Evolutionary conservation across 2,888 invertebrate species (phyloP), one percentile per base, ranked within the genome.

Genomic region (Drosophila mimetica): DNA sequence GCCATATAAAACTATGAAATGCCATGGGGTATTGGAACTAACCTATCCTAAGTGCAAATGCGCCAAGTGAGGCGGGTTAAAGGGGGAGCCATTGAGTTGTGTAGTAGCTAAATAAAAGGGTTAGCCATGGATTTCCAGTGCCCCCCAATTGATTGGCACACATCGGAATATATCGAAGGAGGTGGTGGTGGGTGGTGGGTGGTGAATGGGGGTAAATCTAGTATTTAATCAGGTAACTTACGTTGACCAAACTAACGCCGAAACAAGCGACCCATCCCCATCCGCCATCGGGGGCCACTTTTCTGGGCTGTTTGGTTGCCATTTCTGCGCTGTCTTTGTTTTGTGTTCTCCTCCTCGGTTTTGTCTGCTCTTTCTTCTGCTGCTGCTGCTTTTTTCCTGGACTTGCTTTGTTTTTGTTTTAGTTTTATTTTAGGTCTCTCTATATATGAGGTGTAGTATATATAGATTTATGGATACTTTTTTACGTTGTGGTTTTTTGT

Each of bases 181-280:
- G n/a, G n/a, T 44, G 25, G 14, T 22, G 41, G 30, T 18, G 41
- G n/a, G n/a, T 22, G 16, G 14, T 13, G 16, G 7, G 36, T 0
- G 2, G 37, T 16, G 37, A 25, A 7, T 7, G 2, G 30, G 30
- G 22, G 34, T 46, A 42, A 42, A 42, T n/a, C 42, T 42, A 42
- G n/a, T 30, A 28, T 34, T 28, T 18, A 14, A 42, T 18, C 18
- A 14, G 22, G 32, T 9, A 4, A 95, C 96, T 96, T 92, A 97
- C 96, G 93, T 96, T 96, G 84, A 96, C 95, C 90, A 96, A 92
- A 90, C 96, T 95, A 89, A 96, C 96, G 81, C 96, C 96, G 73
- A 96, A 92, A 76, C 96, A 96, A 71, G 96, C 96, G 93, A 96
- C 94, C 96, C 97, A 97, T 58, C 97, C 97, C 96, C 96, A 97